Evolutionary conservation across 2,797 vertebrate species (phyloP).

Genomic region (Momotus momota): DNA sequence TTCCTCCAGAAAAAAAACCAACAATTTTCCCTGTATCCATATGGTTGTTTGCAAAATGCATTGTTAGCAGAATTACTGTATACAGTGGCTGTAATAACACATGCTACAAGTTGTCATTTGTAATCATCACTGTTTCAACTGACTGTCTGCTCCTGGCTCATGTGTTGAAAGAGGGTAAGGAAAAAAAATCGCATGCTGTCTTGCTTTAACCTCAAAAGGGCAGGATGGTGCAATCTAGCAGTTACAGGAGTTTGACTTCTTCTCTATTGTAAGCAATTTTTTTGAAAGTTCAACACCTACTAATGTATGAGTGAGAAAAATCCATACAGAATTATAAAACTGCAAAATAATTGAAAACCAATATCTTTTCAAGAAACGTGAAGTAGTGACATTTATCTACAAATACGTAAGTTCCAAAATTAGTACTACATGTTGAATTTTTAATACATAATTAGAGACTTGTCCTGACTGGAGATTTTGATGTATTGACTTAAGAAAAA

Average conservation of each 20-base stretch:
- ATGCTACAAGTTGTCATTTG: slow-evolving; percentile 53
- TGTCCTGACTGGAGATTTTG: slow-evolving; percentile 9
- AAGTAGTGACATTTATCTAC: neutral
- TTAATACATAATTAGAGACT: neutral
- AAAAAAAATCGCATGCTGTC: neutral
- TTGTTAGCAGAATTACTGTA: slow-evolving; percentile 33
- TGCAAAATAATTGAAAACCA: neutral
- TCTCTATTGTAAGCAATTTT: neutral
- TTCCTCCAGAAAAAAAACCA: slow-evolving; percentile 13
- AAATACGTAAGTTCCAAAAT: neutral
- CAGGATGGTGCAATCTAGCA: neutral
- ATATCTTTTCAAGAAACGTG: neutral
- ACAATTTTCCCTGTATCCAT: neutral
- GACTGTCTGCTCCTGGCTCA: slow-evolving; percentile 32
- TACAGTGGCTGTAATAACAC: slow-evolving; percentile 35
- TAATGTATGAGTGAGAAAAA: neutral
- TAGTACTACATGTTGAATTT: neutral
- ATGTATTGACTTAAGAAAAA: neutral
- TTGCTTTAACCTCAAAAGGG: slow-evolving; percentile 18
- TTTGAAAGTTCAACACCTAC: neutral
- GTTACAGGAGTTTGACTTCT: neutral
- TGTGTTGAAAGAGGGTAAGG: neutral
- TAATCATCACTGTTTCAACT: slow-evolving; percentile 50
- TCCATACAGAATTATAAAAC: neutral
- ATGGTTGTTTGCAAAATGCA: slow-evolving; percentile 7